Conservation (phyloP, 2,888 invertebrate genomes). For the Cheilosia pagana region DNA sequence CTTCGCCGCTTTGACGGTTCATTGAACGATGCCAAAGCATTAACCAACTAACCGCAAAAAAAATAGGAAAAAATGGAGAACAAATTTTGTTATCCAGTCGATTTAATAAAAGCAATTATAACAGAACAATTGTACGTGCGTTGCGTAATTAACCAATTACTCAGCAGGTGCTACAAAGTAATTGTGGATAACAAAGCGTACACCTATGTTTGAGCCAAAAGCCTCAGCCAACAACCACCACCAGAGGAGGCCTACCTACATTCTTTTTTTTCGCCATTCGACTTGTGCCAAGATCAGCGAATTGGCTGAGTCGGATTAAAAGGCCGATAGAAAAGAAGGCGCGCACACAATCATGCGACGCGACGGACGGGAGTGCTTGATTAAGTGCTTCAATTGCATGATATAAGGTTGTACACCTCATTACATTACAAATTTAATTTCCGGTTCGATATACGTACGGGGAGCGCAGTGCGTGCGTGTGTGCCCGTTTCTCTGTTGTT, state of each 20-base stretch:
- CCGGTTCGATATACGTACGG: slow-evolving; percentile 48
- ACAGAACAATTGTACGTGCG: slow-evolving; percentile 74
- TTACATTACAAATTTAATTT: slow-evolving; percentile 64
- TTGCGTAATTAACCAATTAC: slow-evolving; percentile 73
- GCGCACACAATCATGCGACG: background rate
- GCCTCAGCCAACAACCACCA: background rate
- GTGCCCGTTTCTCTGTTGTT: background rate
- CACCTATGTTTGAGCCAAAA: too few species aligned
- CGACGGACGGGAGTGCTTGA: slow-evolving; percentile 38
- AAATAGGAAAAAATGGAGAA: slow-evolving; percentile 2
- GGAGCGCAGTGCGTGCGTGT: background rate
- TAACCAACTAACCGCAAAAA: slow-evolving; percentile 8
- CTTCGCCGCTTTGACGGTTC: slow-evolving; percentile 60
- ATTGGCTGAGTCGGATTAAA: slow-evolving; percentile 38
- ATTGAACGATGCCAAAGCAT: slow-evolving; percentile 61
- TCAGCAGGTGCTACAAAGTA: slow-evolving; percentile 66
- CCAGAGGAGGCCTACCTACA: background rate
- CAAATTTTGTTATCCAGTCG: slow-evolving; percentile 54
- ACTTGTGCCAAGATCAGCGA: slow-evolving; percentile 65
- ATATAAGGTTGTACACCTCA: slow-evolving; percentile 39
- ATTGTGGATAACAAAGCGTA: slow-evolving; percentile 43
- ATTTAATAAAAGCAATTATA: slow-evolving; percentile 74
- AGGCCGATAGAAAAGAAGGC: background rate
- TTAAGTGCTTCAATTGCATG: slow-evolving; percentile 56
- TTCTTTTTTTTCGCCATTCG: background rate